Percentiles rank a stretch among this genome's conserved stretches.
Conservation (phyloP, 2,888 invertebrate genomes). For the Nezara viridula region DNA sequence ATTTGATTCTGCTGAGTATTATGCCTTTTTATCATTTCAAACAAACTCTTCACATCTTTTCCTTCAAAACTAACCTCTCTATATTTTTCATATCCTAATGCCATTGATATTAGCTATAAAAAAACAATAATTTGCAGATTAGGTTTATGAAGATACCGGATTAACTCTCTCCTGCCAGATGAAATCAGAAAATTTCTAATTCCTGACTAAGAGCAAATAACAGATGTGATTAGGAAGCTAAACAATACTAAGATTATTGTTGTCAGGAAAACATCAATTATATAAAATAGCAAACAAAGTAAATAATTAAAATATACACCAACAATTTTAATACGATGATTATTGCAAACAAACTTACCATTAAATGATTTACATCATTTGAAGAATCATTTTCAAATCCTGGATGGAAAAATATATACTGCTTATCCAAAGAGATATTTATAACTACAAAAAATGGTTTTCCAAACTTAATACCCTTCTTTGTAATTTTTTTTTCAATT, state of each 20-base stretch:
- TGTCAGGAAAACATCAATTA: no score
- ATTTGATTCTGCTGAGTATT: constrained; percentile 34
- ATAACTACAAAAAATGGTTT: constrained; percentile 47
- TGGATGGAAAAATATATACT: constrained; percentile 25
- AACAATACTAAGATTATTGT: no score
- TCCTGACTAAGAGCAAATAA: no score
- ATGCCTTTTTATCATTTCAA: constrained; percentile 48
- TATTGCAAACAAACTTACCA: constrained; percentile 13
- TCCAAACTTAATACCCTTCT: constrained; percentile 50
- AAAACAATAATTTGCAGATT: neutral
- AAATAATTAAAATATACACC: no score
- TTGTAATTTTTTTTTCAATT: constrained; percentile 55
- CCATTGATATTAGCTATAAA: constrained; percentile 20
- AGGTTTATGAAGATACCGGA: neutral
- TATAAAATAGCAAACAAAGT: no score
- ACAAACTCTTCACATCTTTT: constrained; percentile 46
- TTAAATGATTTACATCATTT: constrained; percentile 24
- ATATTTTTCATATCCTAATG: constrained; percentile 38
- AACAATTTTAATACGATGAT: no score
- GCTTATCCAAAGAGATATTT: neutral
- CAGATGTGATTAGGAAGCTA: no score
- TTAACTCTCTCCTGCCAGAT: neutral
- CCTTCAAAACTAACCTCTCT: constrained; percentile 30
- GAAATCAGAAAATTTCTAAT: neutral
- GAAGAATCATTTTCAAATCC: neutral